Evolutionary conservation across 2,888 invertebrate genomes (phyloP).

Genomic region (Athalia cordata): DNA sequence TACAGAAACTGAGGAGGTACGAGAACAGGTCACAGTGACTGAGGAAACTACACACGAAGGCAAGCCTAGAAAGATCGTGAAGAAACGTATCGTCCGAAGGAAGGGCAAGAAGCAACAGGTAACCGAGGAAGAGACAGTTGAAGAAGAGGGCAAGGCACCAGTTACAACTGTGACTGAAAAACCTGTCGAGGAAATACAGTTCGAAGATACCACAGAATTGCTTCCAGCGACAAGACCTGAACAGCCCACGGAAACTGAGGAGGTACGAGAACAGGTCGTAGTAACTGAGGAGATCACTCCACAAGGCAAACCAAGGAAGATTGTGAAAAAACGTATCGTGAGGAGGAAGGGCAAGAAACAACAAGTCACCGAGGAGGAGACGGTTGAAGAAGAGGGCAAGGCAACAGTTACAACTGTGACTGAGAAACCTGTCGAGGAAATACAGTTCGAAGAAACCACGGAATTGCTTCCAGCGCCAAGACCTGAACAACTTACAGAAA

Average conservation of each 20-base stretch:
- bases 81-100: constrained; percentile 70
- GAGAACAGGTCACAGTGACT: constrained; percentile 57
- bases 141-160: constrained; percentile 73
- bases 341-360: constrained; percentile 70
- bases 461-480: constrained; percentile 58
- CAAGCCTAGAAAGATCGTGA: constrained; percentile 66
- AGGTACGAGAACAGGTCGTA: constrained; percentile 53
- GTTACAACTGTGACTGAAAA: constrained; percentile 64
- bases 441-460: constrained; percentile 56
- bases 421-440: constrained; percentile 59
- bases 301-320: constrained; percentile 56
- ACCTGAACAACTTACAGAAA: constrained; percentile 60
- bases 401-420: constrained; percentile 67
- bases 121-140: constrained; percentile 73
- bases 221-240: constrained; percentile 60
- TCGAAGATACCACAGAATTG: constrained; percentile 20
- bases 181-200: constrained; percentile 52
- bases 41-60: constrained; percentile 71
- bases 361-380: constrained; percentile 71
- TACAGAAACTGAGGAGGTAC: constrained; percentile 40
- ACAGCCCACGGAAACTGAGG: constrained; percentile 57
- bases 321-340: constrained; percentile 68
- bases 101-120: constrained; percentile 72
- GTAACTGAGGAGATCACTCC: constrained; percentile 58
- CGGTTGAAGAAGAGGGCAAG: constrained; percentile 71